phyloP scores from a whole-genome alignment of 2,888 invertebrate species.

The Morpho helenor region DNA sequence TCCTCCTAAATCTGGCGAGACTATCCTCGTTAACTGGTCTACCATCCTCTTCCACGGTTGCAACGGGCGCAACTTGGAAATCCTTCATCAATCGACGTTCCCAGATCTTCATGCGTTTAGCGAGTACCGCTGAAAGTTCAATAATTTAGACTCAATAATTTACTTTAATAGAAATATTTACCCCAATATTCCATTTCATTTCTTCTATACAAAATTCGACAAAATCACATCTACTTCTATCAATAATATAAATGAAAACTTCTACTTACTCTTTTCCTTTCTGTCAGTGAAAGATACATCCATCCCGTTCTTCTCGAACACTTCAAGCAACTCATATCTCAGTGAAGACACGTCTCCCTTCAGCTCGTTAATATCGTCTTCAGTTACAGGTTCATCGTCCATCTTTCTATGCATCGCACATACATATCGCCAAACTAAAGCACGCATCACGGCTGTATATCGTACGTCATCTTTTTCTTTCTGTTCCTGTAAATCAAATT shows the following conservation, averaged over 20 bases:
- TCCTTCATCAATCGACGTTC: conserved; percentile 93
- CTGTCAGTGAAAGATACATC: conserved; percentile 86
- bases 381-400: conserved; percentile 92
- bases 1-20: conserved; percentile 83
- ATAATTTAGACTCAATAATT: neutral
- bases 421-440: conserved; percentile 95
- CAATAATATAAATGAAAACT: neutral
- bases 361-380: conserved; percentile 95
- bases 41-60: conserved; percentile 78
- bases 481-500: conserved; percentile 53
- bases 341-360: conserved; percentile 96
- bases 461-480: conserved; percentile 85
- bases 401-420: conserved; percentile 91
- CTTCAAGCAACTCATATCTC: conserved; percentile 94
- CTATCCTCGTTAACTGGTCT: conserved; percentile 77
- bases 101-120: conserved; percentile 90
- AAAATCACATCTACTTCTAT: too few species aligned
- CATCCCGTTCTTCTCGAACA: conserved; percentile 93
- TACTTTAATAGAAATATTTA: too few species aligned
- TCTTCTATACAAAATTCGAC: too few species aligned
- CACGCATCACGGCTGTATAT: conserved; percentile 91
- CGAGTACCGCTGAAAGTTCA: conserved; percentile 80
- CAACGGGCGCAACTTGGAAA: conserved; percentile 90
- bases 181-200: too few species aligned
- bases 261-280: conserved; percentile 84